Percentiles rank a stretch among this genome's conserved stretches.
phyloP scores from a whole-genome alignment of 2,888 invertebrate species.

The Macropis europaea region DNA sequence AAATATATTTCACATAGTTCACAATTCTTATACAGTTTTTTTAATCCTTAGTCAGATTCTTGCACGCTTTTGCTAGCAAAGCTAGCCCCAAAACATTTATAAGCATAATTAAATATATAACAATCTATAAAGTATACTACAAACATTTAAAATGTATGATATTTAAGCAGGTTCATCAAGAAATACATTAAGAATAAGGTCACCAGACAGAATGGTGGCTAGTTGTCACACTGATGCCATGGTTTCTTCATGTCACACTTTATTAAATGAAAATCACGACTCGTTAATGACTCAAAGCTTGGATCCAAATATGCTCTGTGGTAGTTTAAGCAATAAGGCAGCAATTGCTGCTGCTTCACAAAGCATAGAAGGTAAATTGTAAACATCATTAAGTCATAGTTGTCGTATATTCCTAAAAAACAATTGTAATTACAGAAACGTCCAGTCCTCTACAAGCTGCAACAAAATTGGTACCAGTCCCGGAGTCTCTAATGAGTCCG shows the following conservation, averaged over 20 bases:
- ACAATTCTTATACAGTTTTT: constrained; percentile 51
- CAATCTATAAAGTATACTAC: background rate
- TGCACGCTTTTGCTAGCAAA: constrained; percentile 69
- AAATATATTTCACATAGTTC: constrained; percentile 57
- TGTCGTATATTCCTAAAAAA: background rate
- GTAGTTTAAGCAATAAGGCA: constrained; percentile 75
- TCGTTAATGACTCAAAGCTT: constrained; percentile 84
- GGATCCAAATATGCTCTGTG: constrained; percentile 82
- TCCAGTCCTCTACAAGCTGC: constrained; percentile 88
- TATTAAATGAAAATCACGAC: constrained; percentile 68
- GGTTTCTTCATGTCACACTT: constrained; percentile 71
- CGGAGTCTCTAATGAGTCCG: constrained; percentile 92
- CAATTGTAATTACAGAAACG: constrained; percentile 69
- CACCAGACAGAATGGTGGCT: constrained; percentile 87
- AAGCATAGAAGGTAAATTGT: constrained; percentile 69
- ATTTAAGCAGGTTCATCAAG: constrained; percentile 68
- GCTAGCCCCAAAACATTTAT: constrained; percentile 43
- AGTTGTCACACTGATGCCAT: constrained; percentile 84
- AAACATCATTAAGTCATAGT: background rate
- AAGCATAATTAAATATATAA: constrained; percentile 47
- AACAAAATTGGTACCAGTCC: constrained; percentile 93
- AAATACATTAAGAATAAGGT: constrained; percentile 79
- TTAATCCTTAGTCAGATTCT: constrained; percentile 51
- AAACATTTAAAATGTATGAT: constrained; percentile 8
- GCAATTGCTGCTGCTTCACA: constrained; percentile 61